Conservation (phyloP, 2,888 invertebrate genomes). For the Tethea ocularis region DNA sequence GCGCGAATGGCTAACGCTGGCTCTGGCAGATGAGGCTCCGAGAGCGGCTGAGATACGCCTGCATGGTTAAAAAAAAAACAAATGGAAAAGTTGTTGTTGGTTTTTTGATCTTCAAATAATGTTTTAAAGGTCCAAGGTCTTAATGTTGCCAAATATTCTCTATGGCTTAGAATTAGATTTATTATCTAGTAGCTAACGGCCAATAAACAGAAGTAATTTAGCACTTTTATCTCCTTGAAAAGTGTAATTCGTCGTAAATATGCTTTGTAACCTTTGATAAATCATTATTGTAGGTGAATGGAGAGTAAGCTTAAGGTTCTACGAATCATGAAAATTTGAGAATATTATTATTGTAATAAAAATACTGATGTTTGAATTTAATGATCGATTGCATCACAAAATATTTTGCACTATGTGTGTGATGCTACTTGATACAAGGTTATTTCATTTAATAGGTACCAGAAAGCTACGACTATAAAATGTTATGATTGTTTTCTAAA, state of each 20-base stretch:
- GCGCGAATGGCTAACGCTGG: conserved; percentile 83
- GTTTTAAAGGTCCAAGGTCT: neutral
- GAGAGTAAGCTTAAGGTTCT: neutral
- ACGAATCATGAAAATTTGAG: neutral
- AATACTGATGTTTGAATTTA: neutral
- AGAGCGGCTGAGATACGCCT: conserved; percentile 71
- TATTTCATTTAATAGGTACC: neutral
- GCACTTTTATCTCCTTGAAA: neutral
- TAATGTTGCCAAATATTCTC: neutral
- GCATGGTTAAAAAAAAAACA: conserved; percentile 39
- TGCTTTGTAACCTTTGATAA: neutral
- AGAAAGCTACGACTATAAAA: conserved; percentile 6
- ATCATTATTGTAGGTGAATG: neutral
- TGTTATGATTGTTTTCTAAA: conserved; percentile 7
- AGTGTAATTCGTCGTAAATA: neutral
- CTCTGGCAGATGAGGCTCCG: conserved; percentile 85
- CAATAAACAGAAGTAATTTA: neutral
- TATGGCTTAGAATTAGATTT: neutral
- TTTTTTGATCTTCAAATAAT: neutral
- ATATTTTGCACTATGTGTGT: conserved; percentile 1
- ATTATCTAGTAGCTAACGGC: no score
- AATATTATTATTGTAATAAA: neutral
- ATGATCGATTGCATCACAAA: conserved; percentile 1
- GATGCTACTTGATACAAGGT: conserved; percentile 4
- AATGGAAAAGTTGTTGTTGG: neutral